These are phyloP conservation scores for Corythoichthys haematopterus DNA, from an alignment of 2,113 vertebrate species.

Conservation along the genomic window DNA sequence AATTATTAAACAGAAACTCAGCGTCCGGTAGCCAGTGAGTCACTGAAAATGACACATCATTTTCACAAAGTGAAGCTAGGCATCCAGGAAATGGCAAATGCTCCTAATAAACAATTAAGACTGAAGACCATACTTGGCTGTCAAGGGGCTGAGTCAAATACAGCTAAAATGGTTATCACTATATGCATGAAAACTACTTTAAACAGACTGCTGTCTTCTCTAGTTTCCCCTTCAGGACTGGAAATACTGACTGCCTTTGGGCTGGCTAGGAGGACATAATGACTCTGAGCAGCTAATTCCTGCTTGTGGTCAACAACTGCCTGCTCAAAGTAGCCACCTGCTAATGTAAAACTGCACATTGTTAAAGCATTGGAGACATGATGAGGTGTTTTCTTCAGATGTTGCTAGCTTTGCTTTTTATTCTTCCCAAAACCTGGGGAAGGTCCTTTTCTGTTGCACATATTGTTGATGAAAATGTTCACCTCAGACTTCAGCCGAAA, in stretches of 20 bases:
- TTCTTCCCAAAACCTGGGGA: too few species aligned
- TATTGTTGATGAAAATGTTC: neutral
- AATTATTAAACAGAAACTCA: conserved; percentile 1
- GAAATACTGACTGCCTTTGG: conserved; percentile 46
- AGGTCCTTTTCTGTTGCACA: too few species aligned
- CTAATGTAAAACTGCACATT: conserved; percentile 44
- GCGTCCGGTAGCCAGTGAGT: conserved; percentile 2
- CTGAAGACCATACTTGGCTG: neutral
- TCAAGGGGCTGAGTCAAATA: neutral
- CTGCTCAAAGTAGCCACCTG: conserved; percentile 47
- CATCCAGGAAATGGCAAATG: neutral
- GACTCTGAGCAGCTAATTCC: conserved; percentile 20
- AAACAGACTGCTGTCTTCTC: conserved; percentile 28
- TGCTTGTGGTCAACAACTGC: conserved; percentile 32
- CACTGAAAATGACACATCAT: conserved; percentile 6
- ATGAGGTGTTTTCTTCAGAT: conserved; percentile 11
- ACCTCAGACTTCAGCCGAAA: too few species aligned
- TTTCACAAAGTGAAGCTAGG: neutral
- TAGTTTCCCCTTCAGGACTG: conserved; percentile 43
- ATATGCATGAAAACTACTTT: conserved; percentile 22
- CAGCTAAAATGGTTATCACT: neutral
- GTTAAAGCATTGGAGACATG: conserved; percentile 27
- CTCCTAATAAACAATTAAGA: neutral
- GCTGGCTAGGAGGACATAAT: conserved; percentile 25
- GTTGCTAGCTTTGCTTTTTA: neutral